Evolutionary conservation across 2,113 vertebrate species (phyloP), one percentile per base, ranked within the genome.

Genomic region (Tragelaphus buxtoni): DNA sequence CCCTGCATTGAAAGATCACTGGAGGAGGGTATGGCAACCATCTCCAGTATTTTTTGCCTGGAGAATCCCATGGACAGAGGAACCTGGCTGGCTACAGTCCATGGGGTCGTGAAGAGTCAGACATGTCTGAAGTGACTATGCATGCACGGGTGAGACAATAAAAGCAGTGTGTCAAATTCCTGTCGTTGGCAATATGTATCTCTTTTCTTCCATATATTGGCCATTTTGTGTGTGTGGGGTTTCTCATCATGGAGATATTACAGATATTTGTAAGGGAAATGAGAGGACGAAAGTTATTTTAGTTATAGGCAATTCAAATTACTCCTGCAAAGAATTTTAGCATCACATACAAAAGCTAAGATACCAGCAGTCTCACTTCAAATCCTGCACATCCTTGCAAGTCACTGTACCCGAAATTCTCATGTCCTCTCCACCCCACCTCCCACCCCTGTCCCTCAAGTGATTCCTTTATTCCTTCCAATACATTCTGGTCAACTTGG

Each of bases 231-330:
- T 72, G 35, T 24, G 35, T 0, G 20, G 2, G 12, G 39, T 47
- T 16, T 51, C 72, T 88, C 77, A 93, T 69, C 42, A 35, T 47
- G 24, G 49, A 93, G 30, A 65, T 60, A 32, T 83, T 81, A 85
- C 24, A 91, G 49, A 56, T 93, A 79, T 96, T 91, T 96, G 65
- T 76, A 95, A 58, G 58, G 56, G 56, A 96, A 86, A 83, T 92
- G 63, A 92, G 26, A 90, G 87, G 39, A 24, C 3, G 0, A 82
- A 22, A 63, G 60, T 80, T 93, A 93, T 63, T 91, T 96, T 96
- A 88, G 92, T 94, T 93, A 86, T 51, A 93, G 65, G 14, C 61
- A 95, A 65, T 94, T 95, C 77, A 95, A 55, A 80, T 87, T 96
- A 32, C 95, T 94, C 51, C 28, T 89, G 22, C 20, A 55, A 95